Conservation (phyloP, 2,113 vertebrate genomes). For the Parotia lawesii region DNA sequence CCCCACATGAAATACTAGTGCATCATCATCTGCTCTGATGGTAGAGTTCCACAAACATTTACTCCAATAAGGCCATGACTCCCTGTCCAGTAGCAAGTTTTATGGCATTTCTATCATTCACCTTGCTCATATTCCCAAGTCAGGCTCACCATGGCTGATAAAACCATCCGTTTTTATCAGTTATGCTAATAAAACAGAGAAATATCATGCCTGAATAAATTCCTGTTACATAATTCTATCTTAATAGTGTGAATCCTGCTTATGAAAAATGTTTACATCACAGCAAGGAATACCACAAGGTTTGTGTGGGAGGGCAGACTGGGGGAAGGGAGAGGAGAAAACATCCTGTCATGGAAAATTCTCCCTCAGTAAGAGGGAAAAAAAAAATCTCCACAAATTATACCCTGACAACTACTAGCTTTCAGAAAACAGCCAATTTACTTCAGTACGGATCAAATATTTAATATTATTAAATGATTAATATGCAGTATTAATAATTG, state of each 20-base stretch:
- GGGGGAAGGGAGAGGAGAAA: not conserved
- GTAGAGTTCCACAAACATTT: not conserved
- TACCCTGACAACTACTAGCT: not conserved
- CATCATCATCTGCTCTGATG: not conserved
- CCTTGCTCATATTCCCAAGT: not conserved
- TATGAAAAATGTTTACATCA: not conserved
- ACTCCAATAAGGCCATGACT: not conserved
- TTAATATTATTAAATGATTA: not conserved
- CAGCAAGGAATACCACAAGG: not conserved
- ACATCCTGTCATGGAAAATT: not conserved
- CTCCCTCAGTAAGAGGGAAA: not conserved
- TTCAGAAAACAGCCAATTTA: not conserved
- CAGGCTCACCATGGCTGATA: not conserved
- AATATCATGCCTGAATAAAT: not conserved
- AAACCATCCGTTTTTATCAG: not conserved
- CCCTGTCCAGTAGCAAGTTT: not conserved
- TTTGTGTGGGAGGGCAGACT: not conserved
- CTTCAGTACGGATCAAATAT: not conserved
- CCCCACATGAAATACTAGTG: not conserved
- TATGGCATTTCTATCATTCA: not conserved
- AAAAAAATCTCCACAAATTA: not conserved
- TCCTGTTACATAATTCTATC: not conserved
- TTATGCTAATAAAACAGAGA: not conserved
- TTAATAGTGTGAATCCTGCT: not conserved
- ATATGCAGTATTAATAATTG: not conserved